A percentile compares a stretch with the other conserved stretches of the same genome.
Conservation (phyloP, 2,888 invertebrate species). For the Acronicta psi region DNA sequence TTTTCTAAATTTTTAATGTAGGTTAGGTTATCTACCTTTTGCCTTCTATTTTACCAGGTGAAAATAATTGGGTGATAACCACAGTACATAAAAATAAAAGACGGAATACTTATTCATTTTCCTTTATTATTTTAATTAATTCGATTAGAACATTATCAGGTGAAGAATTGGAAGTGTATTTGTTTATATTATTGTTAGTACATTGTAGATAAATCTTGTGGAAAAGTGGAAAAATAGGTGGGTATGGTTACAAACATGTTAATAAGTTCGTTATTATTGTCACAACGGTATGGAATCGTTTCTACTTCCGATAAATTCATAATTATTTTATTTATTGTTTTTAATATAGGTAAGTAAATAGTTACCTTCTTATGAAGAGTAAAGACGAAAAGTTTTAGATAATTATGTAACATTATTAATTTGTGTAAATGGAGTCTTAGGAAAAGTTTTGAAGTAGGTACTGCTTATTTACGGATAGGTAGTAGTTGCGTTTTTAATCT, state of each 20-base stretch:
- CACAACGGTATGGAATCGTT: slow-evolving; percentile 58
- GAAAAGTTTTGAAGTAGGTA: no score
- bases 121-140: slow-evolving; percentile 59
- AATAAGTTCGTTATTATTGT: slow-evolving; percentile 80
- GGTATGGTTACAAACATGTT: slow-evolving; percentile 61
- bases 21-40: no score
- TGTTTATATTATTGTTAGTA: slow-evolving; percentile 20
- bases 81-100: slow-evolving; percentile 7
- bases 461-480: no score
- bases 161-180: slow-evolving; percentile 56
- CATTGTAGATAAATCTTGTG: slow-evolving; percentile 62
- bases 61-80: neutral
- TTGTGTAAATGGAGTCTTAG: no score
- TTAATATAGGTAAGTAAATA: no score
- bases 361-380: neutral
- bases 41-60: no score
- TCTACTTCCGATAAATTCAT: slow-evolving; percentile 39
- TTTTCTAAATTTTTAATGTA: no score
- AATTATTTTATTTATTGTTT: slow-evolving; percentile 19
- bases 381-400: no score
- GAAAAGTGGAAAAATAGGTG: slow-evolving; percentile 84
- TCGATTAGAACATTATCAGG: slow-evolving; percentile 64
- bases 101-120: slow-evolving; percentile 26
- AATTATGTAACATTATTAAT: no score
- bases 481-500: no score